phyloP scores from a whole-genome alignment of 2,888 invertebrate genomes.

The Philhelius pedissequus region DNA sequence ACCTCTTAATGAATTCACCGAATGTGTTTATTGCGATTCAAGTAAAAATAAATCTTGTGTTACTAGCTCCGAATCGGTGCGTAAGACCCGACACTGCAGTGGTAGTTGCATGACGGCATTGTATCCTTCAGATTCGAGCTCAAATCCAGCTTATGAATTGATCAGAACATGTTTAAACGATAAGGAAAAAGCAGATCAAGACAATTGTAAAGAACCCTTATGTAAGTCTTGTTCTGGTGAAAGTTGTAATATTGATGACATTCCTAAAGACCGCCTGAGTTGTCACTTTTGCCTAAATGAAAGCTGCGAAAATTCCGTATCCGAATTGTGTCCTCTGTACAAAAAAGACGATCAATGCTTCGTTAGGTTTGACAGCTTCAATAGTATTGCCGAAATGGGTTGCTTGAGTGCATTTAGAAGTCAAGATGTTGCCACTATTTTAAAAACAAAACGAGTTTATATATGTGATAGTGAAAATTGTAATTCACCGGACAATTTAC shows the following conservation, averaged over 20 bases:
- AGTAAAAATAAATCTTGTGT: slow-evolving; percentile 71
- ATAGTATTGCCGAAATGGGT: slow-evolving; percentile 72
- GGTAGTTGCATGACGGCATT: slow-evolving; percentile 75
- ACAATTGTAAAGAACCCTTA: slow-evolving; percentile 69
- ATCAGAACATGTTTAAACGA: slow-evolving; percentile 75
- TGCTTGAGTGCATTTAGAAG: slow-evolving; percentile 74
- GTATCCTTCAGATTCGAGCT: slow-evolving; percentile 70
- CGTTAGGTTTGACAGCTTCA: slow-evolving; percentile 71
- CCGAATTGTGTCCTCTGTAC: slow-evolving; percentile 71
- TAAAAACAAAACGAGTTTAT: slow-evolving; percentile 73
- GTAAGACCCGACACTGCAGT: slow-evolving; percentile 73
- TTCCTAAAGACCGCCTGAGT: slow-evolving; percentile 72
- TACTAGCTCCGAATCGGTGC: slow-evolving; percentile 67
- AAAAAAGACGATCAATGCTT: slow-evolving; percentile 74
- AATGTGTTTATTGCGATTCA: slow-evolving; percentile 75
- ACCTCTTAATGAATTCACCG: slow-evolving; percentile 67
- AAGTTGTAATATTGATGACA: slow-evolving; percentile 71
- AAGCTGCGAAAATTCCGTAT: slow-evolving; percentile 71
- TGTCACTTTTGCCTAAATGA: slow-evolving; percentile 72
- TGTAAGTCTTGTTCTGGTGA: slow-evolving; percentile 71
- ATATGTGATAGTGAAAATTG: slow-evolving; percentile 74
- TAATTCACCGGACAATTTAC: slow-evolving; percentile 70
- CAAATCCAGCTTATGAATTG: slow-evolving; percentile 71
- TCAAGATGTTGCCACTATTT: slow-evolving; percentile 71
- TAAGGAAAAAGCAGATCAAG: slow-evolving; percentile 73